Percentiles rank a stretch among this genome's conserved stretches.
These are phyloP conservation scores for Drosophila elegans DNA, from an alignment of 1,140 invertebrate genomes.

Conservation along the genomic window DNA sequence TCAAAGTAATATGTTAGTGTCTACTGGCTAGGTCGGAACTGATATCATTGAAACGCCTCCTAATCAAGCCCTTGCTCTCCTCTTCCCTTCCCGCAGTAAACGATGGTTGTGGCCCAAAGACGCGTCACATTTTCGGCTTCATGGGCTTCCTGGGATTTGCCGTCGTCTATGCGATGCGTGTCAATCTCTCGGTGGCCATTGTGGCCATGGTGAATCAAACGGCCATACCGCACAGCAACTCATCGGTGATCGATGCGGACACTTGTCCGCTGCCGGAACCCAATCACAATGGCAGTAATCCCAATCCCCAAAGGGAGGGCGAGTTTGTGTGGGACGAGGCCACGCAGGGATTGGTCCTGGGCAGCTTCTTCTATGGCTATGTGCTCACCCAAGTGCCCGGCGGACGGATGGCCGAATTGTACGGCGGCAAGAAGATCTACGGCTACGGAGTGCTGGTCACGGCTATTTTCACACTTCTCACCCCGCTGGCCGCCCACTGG, in stretches of 20 bases:
- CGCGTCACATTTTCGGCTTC: slow-evolving; percentile 91
- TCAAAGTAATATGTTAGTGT: neutral
- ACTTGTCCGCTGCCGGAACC: slow-evolving; percentile 86
- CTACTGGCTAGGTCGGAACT: neutral
- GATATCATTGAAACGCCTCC: slow-evolving; percentile 19
- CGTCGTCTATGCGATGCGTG: slow-evolving; percentile 95
- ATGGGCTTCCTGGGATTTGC: slow-evolving; percentile 92
- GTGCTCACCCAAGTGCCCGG: slow-evolving; percentile 94
- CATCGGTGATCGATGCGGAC: slow-evolving; percentile 86
- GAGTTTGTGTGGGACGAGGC: slow-evolving; percentile 92
- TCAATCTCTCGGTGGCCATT: slow-evolving; percentile 96
- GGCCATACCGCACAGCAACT: slow-evolving; percentile 86
- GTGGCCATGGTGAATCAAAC: slow-evolving; percentile 96
- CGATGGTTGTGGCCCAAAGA: slow-evolving; percentile 84
- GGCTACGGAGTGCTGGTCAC: slow-evolving; percentile 91
- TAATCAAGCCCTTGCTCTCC: slow-evolving; percentile 2
- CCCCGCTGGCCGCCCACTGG: slow-evolving; percentile 89
- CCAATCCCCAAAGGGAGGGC: slow-evolving; percentile 86
- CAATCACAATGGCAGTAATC: slow-evolving; percentile 85
- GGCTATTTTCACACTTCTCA: slow-evolving; percentile 91
- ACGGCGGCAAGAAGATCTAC: slow-evolving; percentile 92
- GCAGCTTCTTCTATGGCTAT: slow-evolving; percentile 95
- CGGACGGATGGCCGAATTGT: slow-evolving; percentile 91
- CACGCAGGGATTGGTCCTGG: slow-evolving; percentile 92
- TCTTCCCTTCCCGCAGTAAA: neutral